phyloP scores from a whole-genome alignment of 2,113 vertebrate genomes.

The Erpornis zantholeuca region DNA sequence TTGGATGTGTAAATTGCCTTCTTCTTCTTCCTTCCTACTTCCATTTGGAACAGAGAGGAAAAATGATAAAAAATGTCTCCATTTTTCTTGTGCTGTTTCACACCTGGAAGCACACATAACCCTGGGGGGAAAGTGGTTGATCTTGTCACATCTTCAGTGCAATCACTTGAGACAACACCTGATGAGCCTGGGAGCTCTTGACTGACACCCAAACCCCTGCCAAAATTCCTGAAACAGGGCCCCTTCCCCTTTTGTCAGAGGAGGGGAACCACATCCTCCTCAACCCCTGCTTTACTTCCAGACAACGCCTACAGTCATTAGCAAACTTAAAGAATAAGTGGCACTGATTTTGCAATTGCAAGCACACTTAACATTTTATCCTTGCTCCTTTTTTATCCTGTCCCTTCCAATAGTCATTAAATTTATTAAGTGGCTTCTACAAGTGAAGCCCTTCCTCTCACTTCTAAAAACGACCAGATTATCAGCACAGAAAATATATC shows the following conservation, averaged over 20 bases:
- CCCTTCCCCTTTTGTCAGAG: not conserved
- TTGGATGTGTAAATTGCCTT: not conserved
- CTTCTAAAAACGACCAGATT: slow-evolving; percentile 40
- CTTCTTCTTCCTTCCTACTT: not conserved
- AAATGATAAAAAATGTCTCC: not conserved
- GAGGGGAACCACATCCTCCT: not conserved
- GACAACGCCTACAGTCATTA: not conserved
- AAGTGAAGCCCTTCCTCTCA: slow-evolving; percentile 33
- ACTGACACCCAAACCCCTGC: not conserved
- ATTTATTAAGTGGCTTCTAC: slow-evolving; percentile 58
- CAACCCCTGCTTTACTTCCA: not conserved
- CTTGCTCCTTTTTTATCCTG: slow-evolving; percentile 28
- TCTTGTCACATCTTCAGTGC: not conserved
- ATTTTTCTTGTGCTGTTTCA: not conserved
- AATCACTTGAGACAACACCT: not conserved
- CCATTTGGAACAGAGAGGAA: not conserved
- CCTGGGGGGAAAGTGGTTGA: not conserved
- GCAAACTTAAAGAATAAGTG: not conserved
- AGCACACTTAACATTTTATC: slow-evolving; percentile 40
- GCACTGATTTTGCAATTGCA: not conserved
- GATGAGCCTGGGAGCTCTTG: not conserved
- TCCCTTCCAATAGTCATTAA: slow-evolving; percentile 45
- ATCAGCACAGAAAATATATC: slow-evolving; percentile 60
- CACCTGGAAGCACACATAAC: not conserved
- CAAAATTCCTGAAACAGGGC: not conserved